Evolutionary conservation across 2,113 vertebrate genomes (phyloP).

Genomic region (Ivindomyrus marchei): DNA sequence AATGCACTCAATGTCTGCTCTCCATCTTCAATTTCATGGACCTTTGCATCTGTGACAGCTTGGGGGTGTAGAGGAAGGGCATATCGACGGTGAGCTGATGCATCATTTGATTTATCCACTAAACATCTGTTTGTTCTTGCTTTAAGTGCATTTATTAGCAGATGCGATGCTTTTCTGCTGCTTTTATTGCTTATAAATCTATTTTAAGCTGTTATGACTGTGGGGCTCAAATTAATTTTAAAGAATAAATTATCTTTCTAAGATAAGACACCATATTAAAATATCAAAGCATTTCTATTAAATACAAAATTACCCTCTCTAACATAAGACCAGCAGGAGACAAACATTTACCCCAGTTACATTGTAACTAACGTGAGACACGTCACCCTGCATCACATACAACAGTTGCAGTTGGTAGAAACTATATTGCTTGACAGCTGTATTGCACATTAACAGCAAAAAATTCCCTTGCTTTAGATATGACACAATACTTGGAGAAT

Average conservation of each 20-base stretch:
- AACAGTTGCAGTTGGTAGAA: neutral
- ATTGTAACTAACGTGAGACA: neutral
- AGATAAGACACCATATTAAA: neutral
- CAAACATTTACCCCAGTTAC: neutral
- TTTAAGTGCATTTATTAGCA: neutral
- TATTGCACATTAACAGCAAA: neutral
- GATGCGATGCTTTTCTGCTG: neutral
- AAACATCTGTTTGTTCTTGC: constrained; percentile 8
- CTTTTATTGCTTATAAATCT: constrained; percentile 9
- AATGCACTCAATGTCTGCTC: constrained; percentile 40
- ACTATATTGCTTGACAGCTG: neutral
- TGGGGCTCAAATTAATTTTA: neutral
- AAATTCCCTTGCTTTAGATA: neutral
- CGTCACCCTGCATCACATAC: neutral
- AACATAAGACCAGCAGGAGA: neutral
- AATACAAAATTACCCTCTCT: neutral
- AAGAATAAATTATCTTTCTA: neutral
- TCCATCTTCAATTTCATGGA: constrained; percentile 39
- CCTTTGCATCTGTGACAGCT: constrained; percentile 43
- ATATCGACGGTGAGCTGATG: neutral
- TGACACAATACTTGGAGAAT: neutral
- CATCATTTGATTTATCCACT: neutral
- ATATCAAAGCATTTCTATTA: neutral
- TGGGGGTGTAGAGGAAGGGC: neutral
- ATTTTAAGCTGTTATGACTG: constrained; percentile 9